Evolutionary conservation across 2,797 vertebrate genomes (phyloP).

Genomic region (Rachycentron canadum): DNA sequence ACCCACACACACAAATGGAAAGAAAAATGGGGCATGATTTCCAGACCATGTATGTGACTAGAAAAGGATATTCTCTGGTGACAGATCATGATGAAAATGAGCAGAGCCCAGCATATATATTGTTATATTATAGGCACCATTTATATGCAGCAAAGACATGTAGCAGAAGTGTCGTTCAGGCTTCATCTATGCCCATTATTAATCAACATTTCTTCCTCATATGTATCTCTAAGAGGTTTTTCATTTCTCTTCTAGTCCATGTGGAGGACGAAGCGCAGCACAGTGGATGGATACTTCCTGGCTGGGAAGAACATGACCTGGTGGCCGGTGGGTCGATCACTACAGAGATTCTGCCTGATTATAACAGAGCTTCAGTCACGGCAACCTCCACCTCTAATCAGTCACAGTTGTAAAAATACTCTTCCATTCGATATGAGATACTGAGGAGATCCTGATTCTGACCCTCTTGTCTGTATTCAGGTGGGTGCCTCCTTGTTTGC

Average conservation of each 20-base stretch:
- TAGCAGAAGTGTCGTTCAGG: neutral
- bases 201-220: neutral
- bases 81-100: neutral
- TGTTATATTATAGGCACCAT: too few species aligned
- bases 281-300: slow-evolving; percentile 95
- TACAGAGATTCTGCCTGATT: neutral
- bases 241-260: slow-evolving; percentile 89
- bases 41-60: neutral
- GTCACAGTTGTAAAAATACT: slow-evolving; percentile 1
- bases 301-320: slow-evolving; percentile 96
- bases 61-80: neutral
- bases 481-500: slow-evolving; percentile 97
- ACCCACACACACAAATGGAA: too few species aligned
- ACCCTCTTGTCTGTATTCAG: slow-evolving; percentile 74
- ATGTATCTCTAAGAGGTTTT: neutral
- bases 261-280: slow-evolving; percentile 94
- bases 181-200: neutral
- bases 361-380: too few species aligned
- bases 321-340: slow-evolving; percentile 92
- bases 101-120: neutral
- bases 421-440: neutral
- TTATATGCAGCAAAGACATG: too few species aligned
- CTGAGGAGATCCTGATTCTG: neutral
- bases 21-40: too few species aligned
- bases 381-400: neutral